A percentile compares a stretch with the other conserved stretches of the same genome.
Conservation (phyloP, 2,797 vertebrate species). For the Gadopsis bispinosus region DNA sequence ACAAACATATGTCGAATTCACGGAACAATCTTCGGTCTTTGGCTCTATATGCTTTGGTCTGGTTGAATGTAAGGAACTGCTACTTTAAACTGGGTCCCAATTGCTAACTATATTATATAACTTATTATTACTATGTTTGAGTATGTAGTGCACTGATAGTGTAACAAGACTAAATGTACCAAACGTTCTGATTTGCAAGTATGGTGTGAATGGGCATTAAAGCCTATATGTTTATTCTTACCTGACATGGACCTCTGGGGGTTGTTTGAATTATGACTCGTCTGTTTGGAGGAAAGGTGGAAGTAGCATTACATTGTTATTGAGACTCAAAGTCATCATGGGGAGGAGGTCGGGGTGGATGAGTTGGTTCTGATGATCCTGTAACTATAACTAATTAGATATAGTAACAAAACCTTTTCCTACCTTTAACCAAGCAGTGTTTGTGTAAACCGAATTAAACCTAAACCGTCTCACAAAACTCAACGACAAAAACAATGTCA, state of each 20-base stretch:
- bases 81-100: background rate
- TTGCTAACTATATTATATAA: background rate
- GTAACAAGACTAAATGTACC: background rate
- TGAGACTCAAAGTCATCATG: background rate
- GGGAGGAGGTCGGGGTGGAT: background rate
- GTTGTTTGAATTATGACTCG: slow-evolving; percentile 8
- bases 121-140: background rate
- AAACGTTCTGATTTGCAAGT: background rate
- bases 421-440: background rate
- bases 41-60: too few species aligned
- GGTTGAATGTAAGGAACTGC: background rate
- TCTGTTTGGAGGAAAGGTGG: slow-evolving; percentile 7
- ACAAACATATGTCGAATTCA: too few species aligned
- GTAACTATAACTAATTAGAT: background rate
- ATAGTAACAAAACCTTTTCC: background rate
- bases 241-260: background rate
- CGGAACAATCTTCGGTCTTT: too few species aligned
- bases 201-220: background rate
- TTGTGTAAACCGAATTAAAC: background rate
- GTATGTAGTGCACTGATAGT: background rate
- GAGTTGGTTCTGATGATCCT: background rate
- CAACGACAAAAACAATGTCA: too few species aligned
- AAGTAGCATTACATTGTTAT: background rate
- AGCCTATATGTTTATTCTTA: background rate
- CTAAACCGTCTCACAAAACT: too few species aligned